A percentile compares a stretch with the other conserved stretches of the same genome.
These are phyloP conservation scores for Halcyon chelicuti DNA, from an alignment of 2,797 vertebrate species.

Conservation along the genomic window DNA sequence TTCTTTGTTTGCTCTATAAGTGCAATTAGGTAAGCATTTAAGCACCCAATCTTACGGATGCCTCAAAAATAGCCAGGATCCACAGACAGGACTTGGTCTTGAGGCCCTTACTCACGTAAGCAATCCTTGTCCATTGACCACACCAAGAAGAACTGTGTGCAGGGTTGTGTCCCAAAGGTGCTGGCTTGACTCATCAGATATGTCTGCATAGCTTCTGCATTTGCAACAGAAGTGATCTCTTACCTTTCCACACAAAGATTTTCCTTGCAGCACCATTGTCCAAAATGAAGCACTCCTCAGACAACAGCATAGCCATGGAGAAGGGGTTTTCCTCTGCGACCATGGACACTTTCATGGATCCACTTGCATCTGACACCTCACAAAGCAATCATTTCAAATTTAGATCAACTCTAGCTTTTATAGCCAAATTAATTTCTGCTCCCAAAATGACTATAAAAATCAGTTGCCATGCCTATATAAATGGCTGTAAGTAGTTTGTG, in stretches of 20 bases:
- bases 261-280: conserved; percentile 87
- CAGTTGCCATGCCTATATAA: background rate
- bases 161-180: background rate
- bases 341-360: conserved; percentile 85
- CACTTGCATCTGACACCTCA: conserved; percentile 91
- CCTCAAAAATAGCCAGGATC: background rate
- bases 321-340: conserved; percentile 91
- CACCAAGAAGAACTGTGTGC: background rate
- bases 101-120: background rate
- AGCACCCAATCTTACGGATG: background rate
- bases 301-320: conserved; percentile 83
- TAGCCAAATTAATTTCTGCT: background rate
- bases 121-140: rapidly evolving
- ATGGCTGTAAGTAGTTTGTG: background rate
- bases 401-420: background rate
- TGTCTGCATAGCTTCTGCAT: background rate
- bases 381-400: background rate
- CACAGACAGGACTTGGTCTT: background rate
- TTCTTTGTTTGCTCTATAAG: background rate
- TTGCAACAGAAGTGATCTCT: background rate
- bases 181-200: background rate
- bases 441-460: background rate
- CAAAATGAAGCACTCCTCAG: conserved; percentile 92
- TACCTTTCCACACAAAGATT: conserved; percentile 96
- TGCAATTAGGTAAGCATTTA: background rate